These are phyloP conservation scores for Scaptomyza polygonia DNA, from an alignment of 2,888 invertebrate genomes.

Conservation along the genomic window DNA sequence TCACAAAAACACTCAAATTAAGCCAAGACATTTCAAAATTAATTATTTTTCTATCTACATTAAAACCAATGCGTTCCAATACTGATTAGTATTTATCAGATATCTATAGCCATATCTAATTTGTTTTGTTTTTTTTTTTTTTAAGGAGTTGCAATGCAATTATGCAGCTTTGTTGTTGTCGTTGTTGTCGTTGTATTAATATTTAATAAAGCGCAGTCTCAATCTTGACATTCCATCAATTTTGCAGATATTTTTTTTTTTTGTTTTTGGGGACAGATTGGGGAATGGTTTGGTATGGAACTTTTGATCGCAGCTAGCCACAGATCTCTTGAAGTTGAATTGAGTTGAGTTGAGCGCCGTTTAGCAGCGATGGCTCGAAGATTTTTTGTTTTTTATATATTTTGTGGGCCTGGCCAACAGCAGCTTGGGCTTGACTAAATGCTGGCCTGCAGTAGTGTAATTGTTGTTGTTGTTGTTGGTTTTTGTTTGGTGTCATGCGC, in stretches of 20 bases:
- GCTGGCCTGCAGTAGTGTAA: slow-evolving; percentile 69
- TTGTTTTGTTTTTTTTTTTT: no score
- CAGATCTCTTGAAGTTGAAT: slow-evolving; percentile 11
- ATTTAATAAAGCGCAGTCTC: slow-evolving; percentile 28
- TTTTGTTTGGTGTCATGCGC: slow-evolving; percentile 73
- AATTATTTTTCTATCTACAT: no score
- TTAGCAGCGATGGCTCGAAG: slow-evolving; percentile 48
- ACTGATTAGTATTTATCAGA: not conserved
- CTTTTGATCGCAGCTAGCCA: slow-evolving; percentile 32
- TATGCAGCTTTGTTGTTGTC: slow-evolving; percentile 17
- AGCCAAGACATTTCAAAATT: no score
- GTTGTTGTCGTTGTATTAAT: no score
- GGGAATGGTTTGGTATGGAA: slow-evolving; percentile 14
- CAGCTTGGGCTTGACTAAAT: slow-evolving; percentile 72
- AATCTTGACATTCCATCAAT: slow-evolving; percentile 30
- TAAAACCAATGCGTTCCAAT: not conserved
- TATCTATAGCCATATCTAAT: not conserved
- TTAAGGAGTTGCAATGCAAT: not conserved
- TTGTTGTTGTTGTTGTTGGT: slow-evolving; percentile 41
- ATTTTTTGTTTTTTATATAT: slow-evolving; percentile 37
- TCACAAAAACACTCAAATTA: no score
- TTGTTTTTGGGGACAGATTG: slow-evolving; percentile 36
- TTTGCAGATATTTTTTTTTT: slow-evolving; percentile 39
- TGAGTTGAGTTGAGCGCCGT: slow-evolving; percentile 24
- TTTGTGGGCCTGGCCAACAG: slow-evolving; percentile 64